phyloP scores from a whole-genome alignment of 2,113 vertebrate genomes.

The Esox niger region DNA sequence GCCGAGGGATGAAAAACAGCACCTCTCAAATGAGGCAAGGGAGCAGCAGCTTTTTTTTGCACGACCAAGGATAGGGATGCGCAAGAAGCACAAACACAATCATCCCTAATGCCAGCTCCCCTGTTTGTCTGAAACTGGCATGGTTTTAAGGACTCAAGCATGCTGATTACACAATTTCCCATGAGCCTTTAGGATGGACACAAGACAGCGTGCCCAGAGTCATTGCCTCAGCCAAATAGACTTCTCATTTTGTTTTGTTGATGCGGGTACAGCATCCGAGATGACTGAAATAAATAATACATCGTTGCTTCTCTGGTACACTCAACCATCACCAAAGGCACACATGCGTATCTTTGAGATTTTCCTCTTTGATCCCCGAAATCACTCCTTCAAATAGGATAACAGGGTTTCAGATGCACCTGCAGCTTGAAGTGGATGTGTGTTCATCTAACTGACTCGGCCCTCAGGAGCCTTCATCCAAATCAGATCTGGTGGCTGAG shows the following conservation, averaged over 20 bases:
- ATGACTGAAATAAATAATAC: conserved; percentile 42
- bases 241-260: conserved; percentile 60
- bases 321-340: conserved; percentile 41
- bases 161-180: conserved; percentile 64
- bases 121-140: conserved; percentile 62
- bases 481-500: conserved; percentile 38
- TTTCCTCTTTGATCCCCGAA: background rate
- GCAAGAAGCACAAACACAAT: conserved; percentile 58
- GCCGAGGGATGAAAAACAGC: conserved; percentile 63
- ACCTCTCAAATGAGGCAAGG: conserved; percentile 59
- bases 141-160: conserved; percentile 54
- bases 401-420: background rate
- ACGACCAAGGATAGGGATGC: conserved; percentile 37
- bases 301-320: conserved; percentile 28
- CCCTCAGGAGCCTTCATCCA: conserved; percentile 12
- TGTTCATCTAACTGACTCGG: background rate
- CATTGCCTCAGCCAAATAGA: conserved; percentile 65
- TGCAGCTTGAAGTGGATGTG: background rate
- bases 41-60: conserved; percentile 28
- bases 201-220: conserved; percentile 57
- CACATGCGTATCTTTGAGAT: conserved; percentile 3
- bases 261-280: conserved; percentile 39
- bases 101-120: conserved; percentile 62
- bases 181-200: conserved; percentile 59
- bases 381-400: too few species aligned